Conservation (phyloP, 2,113 vertebrate species). For the Daphoenositta chrysoptera region DNA sequence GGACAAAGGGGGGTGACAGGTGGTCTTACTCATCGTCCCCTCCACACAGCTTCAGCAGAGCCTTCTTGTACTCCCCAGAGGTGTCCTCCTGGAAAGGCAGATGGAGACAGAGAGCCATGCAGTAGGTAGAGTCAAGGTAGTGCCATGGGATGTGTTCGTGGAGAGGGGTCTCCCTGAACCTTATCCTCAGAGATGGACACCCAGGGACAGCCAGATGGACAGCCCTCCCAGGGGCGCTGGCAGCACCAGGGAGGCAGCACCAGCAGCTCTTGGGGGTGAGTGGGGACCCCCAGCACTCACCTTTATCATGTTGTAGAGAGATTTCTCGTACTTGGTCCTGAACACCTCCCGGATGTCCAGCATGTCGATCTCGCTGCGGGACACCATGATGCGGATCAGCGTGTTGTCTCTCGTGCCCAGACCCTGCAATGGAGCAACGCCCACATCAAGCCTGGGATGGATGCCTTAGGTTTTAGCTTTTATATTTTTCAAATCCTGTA, state of each 20-base stretch:
- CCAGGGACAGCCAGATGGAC: too few species aligned
- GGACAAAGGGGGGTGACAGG: neutral
- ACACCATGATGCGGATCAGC: conserved; percentile 95
- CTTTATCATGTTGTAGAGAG: conserved; percentile 93
- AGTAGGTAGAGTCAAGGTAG: neutral
- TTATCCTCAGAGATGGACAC: neutral
- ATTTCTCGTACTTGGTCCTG: conserved; percentile 91
- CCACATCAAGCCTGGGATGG: neutral
- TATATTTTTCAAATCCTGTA: too few species aligned
- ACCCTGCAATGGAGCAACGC: conserved; percentile 72
- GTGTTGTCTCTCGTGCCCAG: conserved; percentile 93
- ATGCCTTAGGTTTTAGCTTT: too few species aligned
- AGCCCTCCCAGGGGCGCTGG: accelerated
- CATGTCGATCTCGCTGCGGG: conserved; percentile 92
- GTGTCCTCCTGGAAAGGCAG: conserved; percentile 85
- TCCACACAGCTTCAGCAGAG: conserved; percentile 90
- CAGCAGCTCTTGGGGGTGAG: neutral
- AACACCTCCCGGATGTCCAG: conserved; percentile 95
- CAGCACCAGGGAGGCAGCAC: neutral
- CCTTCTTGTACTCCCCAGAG: conserved; percentile 93
- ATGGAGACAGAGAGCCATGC: neutral
- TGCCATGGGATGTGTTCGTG: neutral
- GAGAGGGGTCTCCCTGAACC: neutral
- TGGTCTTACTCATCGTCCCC: conserved; percentile 93
- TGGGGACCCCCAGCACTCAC: neutral